Base-by-base conservation (phyloP, 2,113 vertebrate species). In the Centropus unirufus region DNA sequence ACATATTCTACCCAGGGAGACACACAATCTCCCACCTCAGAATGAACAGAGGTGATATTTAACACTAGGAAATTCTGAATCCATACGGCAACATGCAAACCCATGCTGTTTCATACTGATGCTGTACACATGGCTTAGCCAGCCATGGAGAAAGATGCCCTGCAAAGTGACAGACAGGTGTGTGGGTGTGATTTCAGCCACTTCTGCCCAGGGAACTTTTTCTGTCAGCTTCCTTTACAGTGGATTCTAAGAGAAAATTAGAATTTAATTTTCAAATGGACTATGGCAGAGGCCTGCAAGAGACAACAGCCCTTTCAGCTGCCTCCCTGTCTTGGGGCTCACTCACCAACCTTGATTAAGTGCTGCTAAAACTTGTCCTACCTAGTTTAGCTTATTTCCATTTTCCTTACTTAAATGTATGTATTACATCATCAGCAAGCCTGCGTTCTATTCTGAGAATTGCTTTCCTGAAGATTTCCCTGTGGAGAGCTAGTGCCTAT, bases 381-480 rank as follows among this genome's bases (percentile, higher is more conserved):
- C 49, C 58, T 72, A 58, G 34, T 89, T 94, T 27, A 66, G 29
- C 26, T 92, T 24, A 10, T 92, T 93, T 78, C 17, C 46, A 30
- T 72, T 75, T 52, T 47, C 72, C 19, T 29, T 32, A 16, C 34
- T 86, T n/a, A 73, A 74, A 72, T 3, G 2, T 49, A 44, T 20
- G 24, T 62, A 81, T 86, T 68, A 74, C 17, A 8, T 92, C 83
- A 89, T n/a, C 83, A 92, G 14, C 52, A 83, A 66, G n/a, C n/a
- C 64, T 90, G 39, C 55, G 32, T 92, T 75, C 76, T 89, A 54
- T 82, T 93, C 83, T 59, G 29, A 92, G 79, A 86, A 64, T 82
- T 57, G 39, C 40, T 81, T 93, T 61, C 24, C 83, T 92, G 83
- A 44, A 66, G 40, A 85, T 77, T 94, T 95, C 78, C 87, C 81